These are phyloP conservation scores for Ormyrus labotus DNA, from an alignment of 2,888 invertebrate genomes.

Conservation along the genomic window DNA sequence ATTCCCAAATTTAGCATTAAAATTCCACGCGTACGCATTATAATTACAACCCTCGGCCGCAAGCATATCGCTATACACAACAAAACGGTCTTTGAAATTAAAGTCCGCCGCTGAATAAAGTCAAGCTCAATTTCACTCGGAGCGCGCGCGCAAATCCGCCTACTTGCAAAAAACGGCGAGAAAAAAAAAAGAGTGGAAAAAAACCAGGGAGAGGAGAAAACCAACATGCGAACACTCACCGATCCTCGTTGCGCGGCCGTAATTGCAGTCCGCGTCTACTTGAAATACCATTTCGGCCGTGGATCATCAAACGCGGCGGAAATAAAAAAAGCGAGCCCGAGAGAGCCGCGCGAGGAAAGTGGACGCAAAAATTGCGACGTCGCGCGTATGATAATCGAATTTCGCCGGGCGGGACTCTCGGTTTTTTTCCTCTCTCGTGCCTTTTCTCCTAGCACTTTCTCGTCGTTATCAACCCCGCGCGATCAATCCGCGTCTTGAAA, in stretches of 20 bases:
- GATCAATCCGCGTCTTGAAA: neutral
- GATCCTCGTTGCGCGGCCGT: conserved; percentile 18
- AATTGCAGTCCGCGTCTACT: conserved; percentile 34
- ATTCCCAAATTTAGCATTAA: too few relatives aligned
- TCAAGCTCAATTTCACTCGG: too few relatives aligned
- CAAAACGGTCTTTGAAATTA: too few relatives aligned
- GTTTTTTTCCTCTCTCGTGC: neutral
- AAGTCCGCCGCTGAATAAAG: too few relatives aligned
- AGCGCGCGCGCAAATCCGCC: too few relatives aligned
- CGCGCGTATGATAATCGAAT: neutral
- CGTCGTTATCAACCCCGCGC: conserved; percentile 2
- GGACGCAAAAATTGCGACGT: conserved; percentile 1
- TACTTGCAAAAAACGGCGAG: too few relatives aligned
- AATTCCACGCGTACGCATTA: too few relatives aligned
- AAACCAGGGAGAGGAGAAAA: neutral
- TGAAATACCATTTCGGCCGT: conserved; percentile 26
- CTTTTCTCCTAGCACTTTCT: conserved; percentile 19
- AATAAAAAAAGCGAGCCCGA: conserved; percentile 4
- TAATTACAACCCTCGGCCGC: too few relatives aligned
- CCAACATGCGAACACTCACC: conserved; percentile 23
- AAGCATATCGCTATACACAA: too few relatives aligned
- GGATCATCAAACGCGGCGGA: neutral
- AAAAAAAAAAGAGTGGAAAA: conserved; percentile 1
- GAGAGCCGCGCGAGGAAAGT: neutral
- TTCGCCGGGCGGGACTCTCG: neutral